These are phyloP conservation scores for Sylvilagus floridanus DNA, from an alignment of 2,797 vertebrate genomes.

Conservation along the genomic window DNA sequence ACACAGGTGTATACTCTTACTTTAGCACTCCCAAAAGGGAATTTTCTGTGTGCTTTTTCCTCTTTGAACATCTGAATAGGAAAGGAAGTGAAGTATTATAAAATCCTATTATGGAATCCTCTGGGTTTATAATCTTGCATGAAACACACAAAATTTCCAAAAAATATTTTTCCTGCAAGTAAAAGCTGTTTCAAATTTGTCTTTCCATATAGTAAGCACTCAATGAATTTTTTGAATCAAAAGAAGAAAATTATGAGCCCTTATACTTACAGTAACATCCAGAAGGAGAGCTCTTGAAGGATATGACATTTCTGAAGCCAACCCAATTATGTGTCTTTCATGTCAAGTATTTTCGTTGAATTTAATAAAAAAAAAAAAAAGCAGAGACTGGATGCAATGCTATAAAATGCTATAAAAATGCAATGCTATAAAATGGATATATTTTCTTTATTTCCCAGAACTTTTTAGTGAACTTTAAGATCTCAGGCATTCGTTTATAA, in stretches of 20 bases:
- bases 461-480: slow-evolving; percentile 27
- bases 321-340: neutral
- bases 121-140: neutral
- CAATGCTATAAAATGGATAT: neutral
- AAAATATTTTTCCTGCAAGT: neutral
- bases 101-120: neutral
- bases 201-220: neutral
- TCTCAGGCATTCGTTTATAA: slow-evolving; percentile 14
- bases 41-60: slow-evolving; percentile 45
- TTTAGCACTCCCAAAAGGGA: neutral
- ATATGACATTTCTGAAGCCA: neutral
- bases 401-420: neutral
- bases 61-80: slow-evolving; percentile 9
- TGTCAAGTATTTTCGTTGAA: neutral
- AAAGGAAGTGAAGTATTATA: neutral
- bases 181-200: slow-evolving; percentile 14
- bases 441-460: neutral
- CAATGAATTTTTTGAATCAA: slow-evolving; percentile 25
- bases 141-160: slow-evolving; percentile 21
- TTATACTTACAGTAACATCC: neutral
- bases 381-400: neutral
- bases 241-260: neutral
- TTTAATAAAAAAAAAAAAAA: slow-evolving; percentile 10
- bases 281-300: neutral
- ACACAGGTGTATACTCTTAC: neutral